A percentile compares a stretch with the other conserved stretches of the same genome.
These are phyloP conservation scores for Archips xylosteana DNA, from an alignment of 2,888 invertebrate species.

Conservation along the genomic window DNA sequence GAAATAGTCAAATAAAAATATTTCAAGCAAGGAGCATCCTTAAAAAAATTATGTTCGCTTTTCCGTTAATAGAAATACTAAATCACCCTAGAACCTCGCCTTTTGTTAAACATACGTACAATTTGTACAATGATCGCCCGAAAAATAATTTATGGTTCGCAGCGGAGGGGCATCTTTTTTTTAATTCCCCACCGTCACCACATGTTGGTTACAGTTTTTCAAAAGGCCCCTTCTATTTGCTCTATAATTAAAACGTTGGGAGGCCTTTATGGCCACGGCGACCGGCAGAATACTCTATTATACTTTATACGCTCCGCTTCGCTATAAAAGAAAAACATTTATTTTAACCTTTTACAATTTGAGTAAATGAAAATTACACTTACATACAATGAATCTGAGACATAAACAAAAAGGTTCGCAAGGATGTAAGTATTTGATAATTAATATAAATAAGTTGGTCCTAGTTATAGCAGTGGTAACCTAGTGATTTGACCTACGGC, in stretches of 20 bases:
- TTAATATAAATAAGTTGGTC: too few species aligned
- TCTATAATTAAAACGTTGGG: conserved; percentile 63
- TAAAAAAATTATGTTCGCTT: conserved; percentile 11
- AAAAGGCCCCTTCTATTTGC: conserved; percentile 53
- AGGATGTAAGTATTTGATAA: background rate
- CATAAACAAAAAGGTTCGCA: background rate
- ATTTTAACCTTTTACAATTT: conserved; percentile 56
- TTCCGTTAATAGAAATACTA: conserved; percentile 32
- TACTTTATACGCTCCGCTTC: conserved; percentile 45
- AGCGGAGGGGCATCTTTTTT: conserved; percentile 38
- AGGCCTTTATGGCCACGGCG: conserved; percentile 55
- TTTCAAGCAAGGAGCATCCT: background rate
- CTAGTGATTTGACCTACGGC: too few species aligned
- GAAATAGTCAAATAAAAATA: background rate
- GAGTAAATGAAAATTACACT: conserved; percentile 51
- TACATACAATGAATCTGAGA: conserved; percentile 55
- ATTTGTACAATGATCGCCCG: conserved; percentile 40
- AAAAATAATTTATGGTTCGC: conserved; percentile 40
- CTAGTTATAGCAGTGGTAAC: too few species aligned
- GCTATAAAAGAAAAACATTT: conserved; percentile 53
- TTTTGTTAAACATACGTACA: conserved; percentile 37
- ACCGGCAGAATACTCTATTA: conserved; percentile 54
- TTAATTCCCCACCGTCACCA: conserved; percentile 44
- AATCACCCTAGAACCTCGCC: conserved; percentile 30
- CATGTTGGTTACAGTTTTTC: conserved; percentile 45